Evolutionary conservation across 1,140 invertebrate species (phyloP), one percentile per base, ranked within the genome.

Genomic region (Drosophila micromelanica): DNA sequence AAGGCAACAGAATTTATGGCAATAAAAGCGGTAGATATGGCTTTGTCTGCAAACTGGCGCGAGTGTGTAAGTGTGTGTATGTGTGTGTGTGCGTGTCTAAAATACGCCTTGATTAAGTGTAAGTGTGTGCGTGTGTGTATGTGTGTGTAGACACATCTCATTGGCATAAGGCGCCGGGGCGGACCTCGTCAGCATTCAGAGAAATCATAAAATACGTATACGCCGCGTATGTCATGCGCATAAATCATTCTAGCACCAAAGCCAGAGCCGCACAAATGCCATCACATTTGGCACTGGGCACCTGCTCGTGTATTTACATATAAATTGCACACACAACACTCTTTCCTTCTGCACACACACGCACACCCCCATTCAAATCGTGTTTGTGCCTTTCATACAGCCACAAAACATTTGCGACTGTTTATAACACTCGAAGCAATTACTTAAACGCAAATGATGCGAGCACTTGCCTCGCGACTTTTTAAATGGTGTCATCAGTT

Each of bases 21-120:
- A 82, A 87, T 89, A 87, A 89, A 89, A 82, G 72, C 57, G 49
- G 57, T 61, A 87, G 82, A 89, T 64, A 71, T 76, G 61, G 43
- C 46, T 64, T 49, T 37, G 52, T 43, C 43, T 54, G 57, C 46
- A 51, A 40, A 40, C 12, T 15, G 12, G 40, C 32, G 30, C 32
- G 12, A 43, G 32, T 37, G 35, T 60, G 5, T 23, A n/a, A 17
- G 17, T 17, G 17, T n/a, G 20, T 49, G 23, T 30, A n/a, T 11
- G 15, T 38, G 5, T 27, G 11, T 12, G 20, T n/a, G 9, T 20
- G 42, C 9, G 11, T 59, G 56, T 60, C 30, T 30, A 49, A 46
- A 61, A 49, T 61, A 43, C 59, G 35, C 59, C 30, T 61, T 71
- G 61, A 64, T 63, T 54, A 56, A 71, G 62, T 20, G 20, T 6